A percentile compares a stretch with the other conserved stretches of the same genome.
Evolutionary conservation across 2,797 vertebrate genomes (phyloP).

Genomic region (Semotilus atromaculatus): DNA sequence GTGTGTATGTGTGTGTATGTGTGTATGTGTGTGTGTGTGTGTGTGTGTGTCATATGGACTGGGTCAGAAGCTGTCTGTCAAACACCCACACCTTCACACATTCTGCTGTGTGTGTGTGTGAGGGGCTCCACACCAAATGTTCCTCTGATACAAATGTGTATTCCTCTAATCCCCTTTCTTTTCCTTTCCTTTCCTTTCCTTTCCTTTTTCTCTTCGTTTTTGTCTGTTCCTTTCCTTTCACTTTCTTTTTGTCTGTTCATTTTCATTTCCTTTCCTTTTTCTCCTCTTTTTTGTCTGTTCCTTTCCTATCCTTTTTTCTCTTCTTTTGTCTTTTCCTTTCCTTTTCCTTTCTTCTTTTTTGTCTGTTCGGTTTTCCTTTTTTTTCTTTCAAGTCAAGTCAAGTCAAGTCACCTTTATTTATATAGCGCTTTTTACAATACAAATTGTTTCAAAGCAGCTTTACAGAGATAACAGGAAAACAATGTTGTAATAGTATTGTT

Average conservation of each 20-base stretch:
- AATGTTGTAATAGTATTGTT: too few relatives aligned
- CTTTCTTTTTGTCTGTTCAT: too few relatives aligned
- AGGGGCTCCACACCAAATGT: slow-evolving; percentile 37
- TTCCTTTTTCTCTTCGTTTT: not conserved
- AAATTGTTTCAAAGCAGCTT: too few relatives aligned
- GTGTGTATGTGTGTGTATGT: too few relatives aligned
- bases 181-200: too few relatives aligned
- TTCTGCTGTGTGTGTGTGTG: slow-evolving; percentile 22
- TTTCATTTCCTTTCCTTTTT: not conserved
- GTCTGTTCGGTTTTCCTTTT: not conserved
- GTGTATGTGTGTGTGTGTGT: too few relatives aligned
- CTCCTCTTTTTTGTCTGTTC: not conserved
- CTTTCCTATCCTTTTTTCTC: not conserved
- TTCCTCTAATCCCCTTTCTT: not conserved
- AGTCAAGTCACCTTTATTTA: too few relatives aligned
- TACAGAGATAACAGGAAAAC: too few relatives aligned
- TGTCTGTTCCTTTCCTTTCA: not conserved
- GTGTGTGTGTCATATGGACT: slow-evolving; percentile 44
- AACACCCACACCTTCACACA: slow-evolving; percentile 47
- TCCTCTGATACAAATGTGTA: not conserved
- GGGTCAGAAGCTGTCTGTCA: slow-evolving; percentile 55
- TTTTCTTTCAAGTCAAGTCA: too few relatives aligned
- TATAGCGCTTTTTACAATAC: too few relatives aligned
- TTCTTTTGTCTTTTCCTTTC: not conserved
- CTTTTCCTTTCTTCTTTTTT: too few relatives aligned